These are phyloP conservation scores for Leuciscus idus DNA, from an alignment of 2,113 vertebrate species.

Conservation along the genomic window DNA sequence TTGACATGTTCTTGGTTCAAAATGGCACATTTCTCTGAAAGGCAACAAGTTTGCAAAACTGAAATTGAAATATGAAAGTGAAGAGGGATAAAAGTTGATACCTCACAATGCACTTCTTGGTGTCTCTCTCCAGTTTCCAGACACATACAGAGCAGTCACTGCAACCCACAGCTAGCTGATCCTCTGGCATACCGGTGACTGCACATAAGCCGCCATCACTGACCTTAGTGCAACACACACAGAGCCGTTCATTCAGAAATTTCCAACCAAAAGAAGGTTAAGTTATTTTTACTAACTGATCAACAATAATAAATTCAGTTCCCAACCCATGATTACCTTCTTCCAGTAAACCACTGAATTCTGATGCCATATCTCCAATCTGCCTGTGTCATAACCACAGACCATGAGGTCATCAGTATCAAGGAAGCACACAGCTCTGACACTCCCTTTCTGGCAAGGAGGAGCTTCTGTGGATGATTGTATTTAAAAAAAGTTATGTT, in stretches of 20 bases:
- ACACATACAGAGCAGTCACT: constrained; percentile 58
- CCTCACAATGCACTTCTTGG: constrained; percentile 54
- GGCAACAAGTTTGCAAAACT: not conserved
- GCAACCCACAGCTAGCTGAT: constrained; percentile 67
- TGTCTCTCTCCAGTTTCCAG: constrained; percentile 69
- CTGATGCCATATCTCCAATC: constrained; percentile 78
- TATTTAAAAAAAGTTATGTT: not conserved
- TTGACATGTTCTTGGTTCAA: not conserved
- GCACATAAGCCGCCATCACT: constrained; percentile 59
- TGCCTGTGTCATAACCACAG: constrained; percentile 75
- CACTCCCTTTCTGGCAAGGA: constrained; percentile 40
- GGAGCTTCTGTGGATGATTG: constrained; percentile 56
- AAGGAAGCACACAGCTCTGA: constrained; percentile 79
- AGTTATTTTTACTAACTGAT: not conserved
- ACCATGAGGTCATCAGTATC: constrained; percentile 68
- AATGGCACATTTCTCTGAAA: not conserved
- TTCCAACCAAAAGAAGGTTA: not conserved
- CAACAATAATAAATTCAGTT: constrained; percentile 15
- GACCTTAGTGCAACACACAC: constrained; percentile 60
- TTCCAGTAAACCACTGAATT: constrained; percentile 58
- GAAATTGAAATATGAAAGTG: not conserved
- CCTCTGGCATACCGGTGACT: constrained; percentile 62
- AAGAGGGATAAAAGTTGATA: constrained; percentile 37
- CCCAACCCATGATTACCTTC: constrained; percentile 65
- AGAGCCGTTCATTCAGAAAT: constrained; percentile 14